phyloP scores from a whole-genome alignment of 2,888 invertebrate genomes.

The Nasonia oneida region DNA sequence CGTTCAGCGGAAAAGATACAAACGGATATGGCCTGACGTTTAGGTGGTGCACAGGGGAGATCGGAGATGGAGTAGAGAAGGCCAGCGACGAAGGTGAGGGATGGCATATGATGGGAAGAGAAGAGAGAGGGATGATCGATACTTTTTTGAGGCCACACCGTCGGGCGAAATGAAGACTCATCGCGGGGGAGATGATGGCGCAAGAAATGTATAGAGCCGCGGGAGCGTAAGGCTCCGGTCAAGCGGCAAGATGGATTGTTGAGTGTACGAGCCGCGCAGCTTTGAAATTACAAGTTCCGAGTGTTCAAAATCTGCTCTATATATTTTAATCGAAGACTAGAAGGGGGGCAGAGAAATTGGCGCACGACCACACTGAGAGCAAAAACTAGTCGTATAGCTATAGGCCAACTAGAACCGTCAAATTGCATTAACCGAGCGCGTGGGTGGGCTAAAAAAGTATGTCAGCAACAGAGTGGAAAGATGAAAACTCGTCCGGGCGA shows the following conservation, averaged over 20 bases:
- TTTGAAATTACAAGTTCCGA: neutral
- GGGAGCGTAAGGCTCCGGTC: neutral
- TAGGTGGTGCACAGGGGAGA: neutral
- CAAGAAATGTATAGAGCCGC: neutral
- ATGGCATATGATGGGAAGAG: constrained; percentile 3
- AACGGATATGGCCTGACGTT: constrained; percentile 34
- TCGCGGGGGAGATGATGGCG: neutral
- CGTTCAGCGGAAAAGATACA: constrained; percentile 7
- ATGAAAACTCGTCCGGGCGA: neutral
- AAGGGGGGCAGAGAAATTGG: neutral
- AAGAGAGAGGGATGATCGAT: constrained; percentile 41
- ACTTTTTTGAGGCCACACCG: constrained; percentile 19
- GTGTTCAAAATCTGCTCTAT: neutral
- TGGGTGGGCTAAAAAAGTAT: neutral
- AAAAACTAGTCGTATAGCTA: neutral
- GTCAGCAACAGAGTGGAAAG: neutral
- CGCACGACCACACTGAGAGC: neutral
- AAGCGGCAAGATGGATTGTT: constrained; percentile 18
- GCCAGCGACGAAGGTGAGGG: neutral
- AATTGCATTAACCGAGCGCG: neutral
- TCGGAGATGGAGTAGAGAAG: neutral
- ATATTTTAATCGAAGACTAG: neutral
- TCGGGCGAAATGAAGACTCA: constrained; percentile 7
- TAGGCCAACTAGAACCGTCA: neutral
- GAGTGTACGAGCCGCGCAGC: neutral